Base-by-base conservation (phyloP, 2,797 vertebrate genomes). In the Danio tinwini region DNA sequence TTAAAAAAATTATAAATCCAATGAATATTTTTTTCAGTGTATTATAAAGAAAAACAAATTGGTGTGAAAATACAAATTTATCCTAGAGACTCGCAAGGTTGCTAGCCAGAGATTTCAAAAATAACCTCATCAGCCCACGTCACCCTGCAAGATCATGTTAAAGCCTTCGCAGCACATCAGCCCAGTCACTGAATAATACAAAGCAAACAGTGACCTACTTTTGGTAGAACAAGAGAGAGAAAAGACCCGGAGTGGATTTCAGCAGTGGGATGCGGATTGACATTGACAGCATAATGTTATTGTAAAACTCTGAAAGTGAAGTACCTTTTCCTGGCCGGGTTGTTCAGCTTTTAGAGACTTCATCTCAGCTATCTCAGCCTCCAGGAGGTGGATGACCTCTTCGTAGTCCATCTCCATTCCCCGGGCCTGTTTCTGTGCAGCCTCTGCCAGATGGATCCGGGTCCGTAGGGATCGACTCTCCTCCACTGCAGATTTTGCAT, bases 361-460 rank as follows among this genome's bases (percentile, higher is more conserved):
- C 68, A 98, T 93, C 87, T 97, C 96, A 0, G 93, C 87, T 6
- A 97, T 96, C 93, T 98, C 96, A 3, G 94, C 93, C 90, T 99
- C 97, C 73, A 98, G 84, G 16, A 98, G 94, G 86, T 88, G 94
- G 90, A 99, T 95, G 67, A 98, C 96, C 89, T 98, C 97, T 82
- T 98, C 97, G 0, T 98, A 98, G 94, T 99, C 97, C 95, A 94
- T 94, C 90, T 99, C 97, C 95, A 99, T 96, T 0, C 95, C 95
- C 0, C 87, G 86, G 0, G 96, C 94, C 90, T 98, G 96, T 49
- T 91, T 94, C 82, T 98, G 96, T 0, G 95, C 97, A 0, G 92
- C 95, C 85, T 98, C 96, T 0, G 96, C 96, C 19, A 95, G 91
- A 83, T 98, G 96, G 67, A 97, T 89, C 65, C 94, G 92, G 2